phyloP scores from a whole-genome alignment of 1,140 invertebrate genomes.

The Drosophila ogumai region DNA sequence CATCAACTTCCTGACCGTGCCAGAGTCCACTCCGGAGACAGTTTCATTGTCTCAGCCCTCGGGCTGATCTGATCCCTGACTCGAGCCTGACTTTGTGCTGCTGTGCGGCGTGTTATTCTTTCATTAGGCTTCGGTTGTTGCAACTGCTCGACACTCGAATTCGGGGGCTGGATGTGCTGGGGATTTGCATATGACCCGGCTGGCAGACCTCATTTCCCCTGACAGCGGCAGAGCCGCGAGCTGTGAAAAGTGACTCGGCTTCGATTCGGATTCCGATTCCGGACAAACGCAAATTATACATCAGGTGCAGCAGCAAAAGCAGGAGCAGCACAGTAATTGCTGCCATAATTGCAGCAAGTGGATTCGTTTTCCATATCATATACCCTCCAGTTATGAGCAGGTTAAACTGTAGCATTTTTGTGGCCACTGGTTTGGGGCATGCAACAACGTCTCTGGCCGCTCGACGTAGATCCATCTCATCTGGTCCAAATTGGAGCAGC shows the following conservation, averaged over 20 bases:
- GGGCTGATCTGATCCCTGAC: conserved; percentile 43
- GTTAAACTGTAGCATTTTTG: conserved; percentile 63
- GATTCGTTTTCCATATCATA: conserved; percentile 68
- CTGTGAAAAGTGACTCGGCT: conserved; percentile 77
- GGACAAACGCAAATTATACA: conserved; percentile 76
- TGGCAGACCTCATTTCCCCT: conserved; percentile 52
- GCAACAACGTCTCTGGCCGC: conserved; percentile 26
- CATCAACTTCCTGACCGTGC: not conserved
- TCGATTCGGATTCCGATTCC: conserved; percentile 18
- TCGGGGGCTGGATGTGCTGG: conserved; percentile 3
- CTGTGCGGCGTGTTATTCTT: conserved; percentile 73
- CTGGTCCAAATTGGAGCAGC: conserved; percentile 57
- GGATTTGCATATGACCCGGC: conserved; percentile 38
- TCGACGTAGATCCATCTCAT: conserved; percentile 37
- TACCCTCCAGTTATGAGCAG: conserved; percentile 82
- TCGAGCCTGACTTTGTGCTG: conserved; percentile 40
- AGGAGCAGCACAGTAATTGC: conserved; percentile 64
- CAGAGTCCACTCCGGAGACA: not conserved
- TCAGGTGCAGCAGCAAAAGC: conserved; percentile 64
- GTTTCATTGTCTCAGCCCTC: conserved; percentile 39
- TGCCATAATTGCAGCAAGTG: conserved; percentile 81
- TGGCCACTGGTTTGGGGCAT: conserved; percentile 60
- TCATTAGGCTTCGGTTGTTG: conserved; percentile 65
- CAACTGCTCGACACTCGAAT: conserved; percentile 54
- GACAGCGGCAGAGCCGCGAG: conserved; percentile 68